Evolutionary conservation across 53 echinoderm and acorn worm genomes (phyloP).

Genomic region (Antedon mediterranea): DNA sequence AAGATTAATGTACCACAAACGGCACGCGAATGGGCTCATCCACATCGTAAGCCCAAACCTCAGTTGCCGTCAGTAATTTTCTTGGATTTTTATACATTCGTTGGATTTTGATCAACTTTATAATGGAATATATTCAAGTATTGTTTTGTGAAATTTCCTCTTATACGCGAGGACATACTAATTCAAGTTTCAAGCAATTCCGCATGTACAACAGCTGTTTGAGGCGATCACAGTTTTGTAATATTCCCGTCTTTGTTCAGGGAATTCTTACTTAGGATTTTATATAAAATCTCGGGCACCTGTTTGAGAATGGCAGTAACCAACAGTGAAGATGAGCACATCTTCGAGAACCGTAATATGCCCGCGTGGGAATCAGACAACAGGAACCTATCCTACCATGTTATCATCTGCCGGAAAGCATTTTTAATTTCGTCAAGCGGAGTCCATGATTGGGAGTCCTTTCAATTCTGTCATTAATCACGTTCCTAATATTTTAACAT

Average conservation of each 20-base stretch:
- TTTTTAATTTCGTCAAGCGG: background rate
- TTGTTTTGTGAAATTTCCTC: background rate
- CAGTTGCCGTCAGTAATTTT: background rate
- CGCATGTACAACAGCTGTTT: background rate
- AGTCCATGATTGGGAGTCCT: background rate
- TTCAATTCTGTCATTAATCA: background rate
- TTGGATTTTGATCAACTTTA: background rate
- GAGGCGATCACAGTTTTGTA: background rate
- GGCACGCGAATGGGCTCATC: background rate
- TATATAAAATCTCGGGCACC: background rate
- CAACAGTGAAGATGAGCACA: background rate
- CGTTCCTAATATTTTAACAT: too few species aligned
- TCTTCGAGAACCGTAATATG: background rate
- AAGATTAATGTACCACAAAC: background rate
- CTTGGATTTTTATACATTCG: constrained; percentile 1
- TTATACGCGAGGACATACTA: background rate
- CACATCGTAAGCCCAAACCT: background rate
- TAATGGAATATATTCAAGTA: background rate
- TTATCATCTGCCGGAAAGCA: background rate
- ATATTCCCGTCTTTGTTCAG: background rate
- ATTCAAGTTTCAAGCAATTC: background rate
- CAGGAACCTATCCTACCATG: background rate
- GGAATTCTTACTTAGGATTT: background rate
- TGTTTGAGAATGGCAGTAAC: background rate
- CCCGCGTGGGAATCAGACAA: background rate